Evolutionary conservation across 2,888 invertebrate genomes (phyloP).

Genomic region (Luffia ferchaultella): DNA sequence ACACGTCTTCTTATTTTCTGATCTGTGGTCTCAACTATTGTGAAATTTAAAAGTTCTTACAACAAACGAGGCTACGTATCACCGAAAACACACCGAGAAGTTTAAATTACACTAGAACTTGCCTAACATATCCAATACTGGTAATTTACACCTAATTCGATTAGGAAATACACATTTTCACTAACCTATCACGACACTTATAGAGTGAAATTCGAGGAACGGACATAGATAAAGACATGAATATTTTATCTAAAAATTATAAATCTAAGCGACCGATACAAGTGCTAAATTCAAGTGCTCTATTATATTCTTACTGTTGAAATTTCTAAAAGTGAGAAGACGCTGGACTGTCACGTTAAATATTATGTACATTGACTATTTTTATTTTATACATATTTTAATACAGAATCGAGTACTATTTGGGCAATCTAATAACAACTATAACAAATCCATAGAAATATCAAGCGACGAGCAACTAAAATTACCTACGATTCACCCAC

Average conservation of each 20-base stretch:
- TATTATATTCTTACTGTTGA: not conserved
- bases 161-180: constrained; percentile 49
- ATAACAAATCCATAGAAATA: not conserved
- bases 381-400: not conserved
- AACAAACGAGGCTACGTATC: no score
- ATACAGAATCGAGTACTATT: not conserved
- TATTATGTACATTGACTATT: not conserved
- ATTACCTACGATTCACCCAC: no score
- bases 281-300: not conserved
- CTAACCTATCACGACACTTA: constrained; percentile 61
- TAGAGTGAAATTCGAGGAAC: constrained; percentile 61
- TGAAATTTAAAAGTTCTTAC: no score
- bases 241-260: constrained; percentile 1
- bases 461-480: not conserved
- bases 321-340: not conserved
- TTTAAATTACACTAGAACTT: constrained; percentile 5
- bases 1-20: no score
- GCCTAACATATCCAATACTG: not conserved
- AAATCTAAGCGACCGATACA: not conserved
- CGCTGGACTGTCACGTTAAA: not conserved
- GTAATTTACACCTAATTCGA: constrained; percentile 22
- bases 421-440: not conserved
- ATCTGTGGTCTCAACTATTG: no score
- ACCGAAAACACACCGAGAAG: constrained; percentile 43
- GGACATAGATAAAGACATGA: constrained; percentile 37